Evolutionary conservation across 2,797 vertebrate species (phyloP).

Genomic region (Sebastes trivittatus): DNA sequence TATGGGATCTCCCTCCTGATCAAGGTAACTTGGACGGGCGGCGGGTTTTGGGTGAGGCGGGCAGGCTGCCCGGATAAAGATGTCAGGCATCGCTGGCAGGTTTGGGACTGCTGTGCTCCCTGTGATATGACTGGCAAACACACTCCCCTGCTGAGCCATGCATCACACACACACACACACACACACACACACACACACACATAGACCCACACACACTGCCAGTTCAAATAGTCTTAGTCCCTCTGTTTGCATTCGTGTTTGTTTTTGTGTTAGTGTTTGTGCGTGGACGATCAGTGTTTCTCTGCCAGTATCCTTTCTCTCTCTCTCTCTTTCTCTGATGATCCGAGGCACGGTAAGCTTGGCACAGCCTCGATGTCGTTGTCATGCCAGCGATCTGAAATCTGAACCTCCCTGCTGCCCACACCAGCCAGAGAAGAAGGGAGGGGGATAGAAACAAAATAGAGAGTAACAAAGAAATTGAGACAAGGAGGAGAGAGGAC

Average conservation of each 20-base stretch:
- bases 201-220: background rate
- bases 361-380: conserved; percentile 57
- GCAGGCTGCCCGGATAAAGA: conserved; percentile 46
- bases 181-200: conserved; percentile 3
- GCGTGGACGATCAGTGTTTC: background rate
- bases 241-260: conserved; percentile 31
- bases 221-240: conserved; percentile 28
- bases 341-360: conserved; percentile 36
- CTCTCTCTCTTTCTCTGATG: conserved; percentile 28
- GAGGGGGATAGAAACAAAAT: background rate
- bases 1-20: conserved; percentile 46
- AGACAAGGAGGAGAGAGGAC: conserved; percentile 1
- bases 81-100: conserved; percentile 52
- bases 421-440: conserved; percentile 18
- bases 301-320: conserved; percentile 21
- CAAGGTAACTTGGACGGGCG: conserved; percentile 44
- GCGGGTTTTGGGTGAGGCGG: conserved; percentile 29
- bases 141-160: conserved; percentile 7
- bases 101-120: conserved; percentile 52
- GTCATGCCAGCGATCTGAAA: conserved; percentile 65
- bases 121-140: conserved; percentile 52
- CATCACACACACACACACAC: conserved; percentile 9
- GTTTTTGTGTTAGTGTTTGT: conserved; percentile 18
- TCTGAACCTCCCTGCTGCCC: conserved; percentile 55
- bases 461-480: conserved; percentile 12